Base-by-base conservation (phyloP, 2,797 vertebrate genomes). In the Coregonus suidteri region DNA sequence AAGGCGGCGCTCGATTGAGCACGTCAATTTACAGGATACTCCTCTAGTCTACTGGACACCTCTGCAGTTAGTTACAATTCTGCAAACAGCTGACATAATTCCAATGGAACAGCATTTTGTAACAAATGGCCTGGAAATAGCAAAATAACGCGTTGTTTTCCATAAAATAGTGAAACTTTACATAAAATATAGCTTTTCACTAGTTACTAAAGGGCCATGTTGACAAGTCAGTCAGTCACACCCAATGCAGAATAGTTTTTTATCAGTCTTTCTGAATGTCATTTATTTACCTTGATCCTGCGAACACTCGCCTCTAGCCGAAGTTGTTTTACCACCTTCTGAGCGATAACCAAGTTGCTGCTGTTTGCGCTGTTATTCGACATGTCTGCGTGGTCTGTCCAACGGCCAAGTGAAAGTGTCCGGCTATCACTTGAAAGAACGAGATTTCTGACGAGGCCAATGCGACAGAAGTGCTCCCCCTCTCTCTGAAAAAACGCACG, bases 251-350 rank as follows among this genome's bases (percentile, higher is more conserved):
- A 64, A 64, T 66, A 13, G 2, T 47, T 35, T 65, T 74, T 81
- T 62, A 30, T 65, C 66, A 16, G 11, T 20, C 65, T 62, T 71
- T 0, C 16, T 20, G 9, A 18, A 59, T 25, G 25, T 37, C 3
- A 6, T 64, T 67, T 62, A 6, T 52, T 30, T 70, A 94, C 93
- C 91, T 93, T 94, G 1, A 94, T 91, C 82, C 93, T 75, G 9
- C 86, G 89, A 74, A 94, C 86, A 6, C 90, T 90, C 65, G 92
- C 93, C 87, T 94, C 93, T 13, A 92, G 76, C 0, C 92, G 91
- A 16, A 94, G 91, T 84, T 94, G 94, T 41, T 92, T 92, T 20
- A 95, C 93, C 15, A 88, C 88, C 82, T 90, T 94, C 83, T 93
- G 93, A 5, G 92, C 88, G n/a, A 91, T 66, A 9, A 76, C 82